Percentiles rank a stretch among this genome's conserved stretches.
Conservation (phyloP, 2,888 invertebrate genomes). For the Aricia artaxerxes region DNA sequence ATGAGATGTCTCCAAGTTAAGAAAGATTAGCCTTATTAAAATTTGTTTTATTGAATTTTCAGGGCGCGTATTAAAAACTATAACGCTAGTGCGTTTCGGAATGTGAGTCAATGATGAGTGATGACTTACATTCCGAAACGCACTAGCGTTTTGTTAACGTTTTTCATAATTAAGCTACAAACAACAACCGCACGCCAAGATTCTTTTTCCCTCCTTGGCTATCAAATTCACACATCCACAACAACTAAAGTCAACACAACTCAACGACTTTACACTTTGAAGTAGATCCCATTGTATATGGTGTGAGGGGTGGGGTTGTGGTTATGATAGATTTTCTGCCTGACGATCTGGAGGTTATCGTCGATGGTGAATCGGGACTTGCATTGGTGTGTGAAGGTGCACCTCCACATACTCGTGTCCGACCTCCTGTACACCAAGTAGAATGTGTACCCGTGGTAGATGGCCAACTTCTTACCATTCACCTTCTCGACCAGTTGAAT, state of each 20-base stretch:
- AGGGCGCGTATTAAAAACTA: too few relatives aligned
- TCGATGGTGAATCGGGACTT: conserved; percentile 27
- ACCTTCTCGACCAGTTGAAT: not conserved
- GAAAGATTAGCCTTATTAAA: too few relatives aligned
- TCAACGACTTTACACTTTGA: not conserved
- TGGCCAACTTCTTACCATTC: conserved; percentile 10
- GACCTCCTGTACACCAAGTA: not conserved
- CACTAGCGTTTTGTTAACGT: too few relatives aligned
- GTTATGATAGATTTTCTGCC: not conserved
- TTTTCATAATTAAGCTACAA: too few relatives aligned
- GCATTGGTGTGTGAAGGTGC: conserved; percentile 3
- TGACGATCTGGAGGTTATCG: not conserved
- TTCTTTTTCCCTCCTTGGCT: too few relatives aligned
- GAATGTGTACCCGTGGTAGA: conserved; percentile 13
- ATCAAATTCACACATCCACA: not conserved
- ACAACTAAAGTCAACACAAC: not conserved
- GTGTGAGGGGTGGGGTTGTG: not conserved
- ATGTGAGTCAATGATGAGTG: too few relatives aligned
- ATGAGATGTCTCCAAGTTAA: too few relatives aligned
- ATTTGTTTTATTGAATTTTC: too few relatives aligned
- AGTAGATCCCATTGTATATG: conserved; percentile 18
- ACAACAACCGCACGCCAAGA: too few relatives aligned
- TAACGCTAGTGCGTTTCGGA: too few relatives aligned
- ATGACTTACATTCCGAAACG: too few relatives aligned
- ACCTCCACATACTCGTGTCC: not conserved